Conservation (phyloP, 2,797 vertebrate species). For the Microctenopoma stevenorrisi region DNA sequence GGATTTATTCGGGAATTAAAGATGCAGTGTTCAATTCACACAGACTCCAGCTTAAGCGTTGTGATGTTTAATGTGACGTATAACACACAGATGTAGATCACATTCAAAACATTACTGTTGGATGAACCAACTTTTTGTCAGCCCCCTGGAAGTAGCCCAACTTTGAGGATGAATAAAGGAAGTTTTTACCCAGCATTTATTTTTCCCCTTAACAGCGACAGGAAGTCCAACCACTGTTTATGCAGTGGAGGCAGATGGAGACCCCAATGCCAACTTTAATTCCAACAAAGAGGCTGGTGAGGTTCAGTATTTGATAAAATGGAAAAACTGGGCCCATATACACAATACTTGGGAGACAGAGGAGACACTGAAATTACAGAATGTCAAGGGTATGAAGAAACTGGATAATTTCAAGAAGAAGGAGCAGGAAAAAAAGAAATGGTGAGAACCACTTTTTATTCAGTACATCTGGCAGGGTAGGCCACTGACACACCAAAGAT, state of each 20-base stretch:
- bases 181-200: background rate
- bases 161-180: background rate
- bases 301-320: slow-evolving; percentile 96
- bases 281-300: slow-evolving; percentile 90
- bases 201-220: slow-evolving; percentile 81
- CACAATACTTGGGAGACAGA: slow-evolving; percentile 99
- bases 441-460: slow-evolving; percentile 79
- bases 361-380: slow-evolving; percentile 95
- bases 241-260: slow-evolving; percentile 95
- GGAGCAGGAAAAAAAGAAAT: slow-evolving; percentile 93
- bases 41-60: no score
- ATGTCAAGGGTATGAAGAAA: slow-evolving; percentile 99
- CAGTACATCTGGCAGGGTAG: background rate
- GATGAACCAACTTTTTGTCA: no score
- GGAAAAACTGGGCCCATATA: slow-evolving; percentile 99
- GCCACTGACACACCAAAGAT: background rate
- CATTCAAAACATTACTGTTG: no score
- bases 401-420: slow-evolving; percentile 99
- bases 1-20: no score
- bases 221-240: slow-evolving; percentile 97
- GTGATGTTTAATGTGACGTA: no score
- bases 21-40: no score
- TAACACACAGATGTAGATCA: no score
- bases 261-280: slow-evolving; percentile 91
- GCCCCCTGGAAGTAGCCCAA: no score